These are phyloP conservation scores for Teleogryllus occipitalis DNA, from an alignment of 1,140 invertebrate genomes.

Conservation along the genomic window DNA sequence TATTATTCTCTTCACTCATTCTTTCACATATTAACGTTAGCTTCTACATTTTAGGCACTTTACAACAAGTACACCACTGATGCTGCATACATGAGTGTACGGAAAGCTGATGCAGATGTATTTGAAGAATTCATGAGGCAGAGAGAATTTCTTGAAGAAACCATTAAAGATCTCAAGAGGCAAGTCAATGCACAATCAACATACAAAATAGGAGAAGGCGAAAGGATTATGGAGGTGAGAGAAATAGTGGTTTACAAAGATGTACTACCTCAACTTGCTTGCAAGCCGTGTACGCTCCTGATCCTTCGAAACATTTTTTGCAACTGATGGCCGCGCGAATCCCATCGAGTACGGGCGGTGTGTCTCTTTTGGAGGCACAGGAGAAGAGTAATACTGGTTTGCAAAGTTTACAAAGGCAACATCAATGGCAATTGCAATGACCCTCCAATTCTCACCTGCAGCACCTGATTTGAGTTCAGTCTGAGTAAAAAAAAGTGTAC, in stretches of 20 bases:
- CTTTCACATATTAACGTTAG: no score
- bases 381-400: slow-evolving; percentile 9
- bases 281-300: no score
- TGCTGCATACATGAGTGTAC: slow-evolving; percentile 50
- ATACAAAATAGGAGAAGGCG: slow-evolving; percentile 39
- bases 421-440: no score
- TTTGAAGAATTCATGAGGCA: slow-evolving; percentile 70
- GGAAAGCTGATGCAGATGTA: slow-evolving; percentile 52
- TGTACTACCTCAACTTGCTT: background rate
- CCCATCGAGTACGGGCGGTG: no score
- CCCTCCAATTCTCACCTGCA: no score
- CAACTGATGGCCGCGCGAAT: no score
- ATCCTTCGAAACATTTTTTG: no score
- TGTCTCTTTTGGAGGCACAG: no score
- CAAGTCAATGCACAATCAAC: slow-evolving; percentile 42
- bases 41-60: slow-evolving; percentile 38
- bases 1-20: no score
- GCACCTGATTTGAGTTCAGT: no score
- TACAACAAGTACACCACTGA: slow-evolving; percentile 68
- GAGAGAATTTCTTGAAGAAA: slow-evolving; percentile 66
- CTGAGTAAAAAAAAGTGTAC: no score
- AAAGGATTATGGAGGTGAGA: slow-evolving; percentile 43
- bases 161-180: slow-evolving; percentile 52
- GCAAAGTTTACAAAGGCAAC: background rate
- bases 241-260: background rate